Evolutionary conservation across 2,888 invertebrate species (phyloP), one percentile per base, ranked within the genome.

Genomic region (Drosophila mettleri): DNA sequence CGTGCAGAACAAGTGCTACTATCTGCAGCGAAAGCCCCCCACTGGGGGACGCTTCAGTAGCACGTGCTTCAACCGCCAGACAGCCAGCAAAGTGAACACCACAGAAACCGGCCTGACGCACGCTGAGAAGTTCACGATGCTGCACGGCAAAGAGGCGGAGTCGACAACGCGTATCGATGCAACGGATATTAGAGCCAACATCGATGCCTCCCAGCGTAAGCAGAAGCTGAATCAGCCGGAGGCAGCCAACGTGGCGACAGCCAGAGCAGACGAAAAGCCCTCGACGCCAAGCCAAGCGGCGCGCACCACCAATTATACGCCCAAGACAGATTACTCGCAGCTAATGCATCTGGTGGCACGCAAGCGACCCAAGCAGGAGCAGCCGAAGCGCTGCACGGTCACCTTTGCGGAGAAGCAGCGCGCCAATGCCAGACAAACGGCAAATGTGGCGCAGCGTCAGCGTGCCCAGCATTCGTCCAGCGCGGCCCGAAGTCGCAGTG

Each of bases 301-400:
- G 16, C 22, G 12, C 2, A 4, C 16, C 1, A 16, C 16, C 1
- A 16, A 20, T 33, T 38, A 27, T 27, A 4, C n/a, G 7, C 14
- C 31, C 8, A 57, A 20, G 20, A 57, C 65, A 16, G 80, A 86
- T 2, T 86, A 53, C 6, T 39, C 58, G 2, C 76, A 75, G 34
- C 41, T 82, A 6, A 82, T 86, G 80, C 76, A 41, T 1, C 24
- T 65, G 0, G 69, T 79, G 45, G 76, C 69, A 6, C 62, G 55
- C 8, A 75, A 59, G 3, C 59, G 80, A 3, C 5, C 45, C 3
- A 54, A 55, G 22, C 1, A 16, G 12, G 27, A 1, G 3, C 27
- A 36, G 2, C 5, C 3, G 0, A 60, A 60, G 4, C 38, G 33
- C 7, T 12, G 10, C 8, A 16, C n/a, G 20, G 66, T 65, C 1